Percentiles rank a stretch among this genome's conserved stretches.
Conservation (phyloP, 2,113 vertebrate species). For the Leucoraja erinaceus region DNA sequence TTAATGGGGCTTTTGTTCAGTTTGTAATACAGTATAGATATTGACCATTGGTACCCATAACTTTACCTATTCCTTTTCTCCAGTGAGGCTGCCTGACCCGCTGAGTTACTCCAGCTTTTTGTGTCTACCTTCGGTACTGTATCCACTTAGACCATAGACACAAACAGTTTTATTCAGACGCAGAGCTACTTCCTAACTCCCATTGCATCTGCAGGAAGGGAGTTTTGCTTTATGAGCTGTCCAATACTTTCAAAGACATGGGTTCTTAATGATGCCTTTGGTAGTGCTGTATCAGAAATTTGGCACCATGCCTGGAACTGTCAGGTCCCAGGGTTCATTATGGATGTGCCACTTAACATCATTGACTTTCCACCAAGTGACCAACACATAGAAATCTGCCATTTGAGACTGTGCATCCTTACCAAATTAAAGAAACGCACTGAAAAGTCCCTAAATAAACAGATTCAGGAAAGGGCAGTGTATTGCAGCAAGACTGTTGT, state of each 20-base stretch:
- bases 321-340: not conserved
- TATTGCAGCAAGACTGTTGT: not conserved
- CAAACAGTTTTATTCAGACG: not conserved
- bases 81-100: no score
- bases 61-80: no score
- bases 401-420: not conserved
- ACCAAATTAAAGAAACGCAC: not conserved
- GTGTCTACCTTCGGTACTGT: not conserved
- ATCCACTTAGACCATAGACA: not conserved
- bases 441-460: not conserved
- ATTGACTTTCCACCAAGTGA: not conserved
- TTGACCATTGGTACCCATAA: not conserved
- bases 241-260: not conserved
- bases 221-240: not conserved
- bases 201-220: not conserved
- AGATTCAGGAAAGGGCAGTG: not conserved
- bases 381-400: not conserved
- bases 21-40: not conserved
- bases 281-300: not conserved
- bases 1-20: no score
- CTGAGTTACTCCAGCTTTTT: no score
- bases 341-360: not conserved
- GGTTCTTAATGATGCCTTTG: not conserved
- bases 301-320: not conserved
- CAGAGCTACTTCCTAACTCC: not conserved